A percentile compares a stretch with the other conserved stretches of the same genome.
Conservation (phyloP, 2,797 vertebrate species). For the Amniataba percoides region DNA sequence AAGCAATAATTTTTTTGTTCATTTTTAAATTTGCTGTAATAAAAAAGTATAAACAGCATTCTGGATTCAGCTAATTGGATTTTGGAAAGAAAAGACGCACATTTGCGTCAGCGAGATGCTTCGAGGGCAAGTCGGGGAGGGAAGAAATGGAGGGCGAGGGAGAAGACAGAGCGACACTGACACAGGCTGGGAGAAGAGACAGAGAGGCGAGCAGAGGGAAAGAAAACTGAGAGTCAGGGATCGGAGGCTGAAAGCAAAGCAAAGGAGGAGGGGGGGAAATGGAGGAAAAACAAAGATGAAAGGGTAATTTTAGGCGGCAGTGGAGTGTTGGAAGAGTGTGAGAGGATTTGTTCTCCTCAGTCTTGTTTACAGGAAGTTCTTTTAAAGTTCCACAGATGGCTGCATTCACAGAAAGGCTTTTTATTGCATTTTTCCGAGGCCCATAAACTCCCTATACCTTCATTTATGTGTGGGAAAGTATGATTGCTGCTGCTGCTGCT, state of each 20-base stretch:
- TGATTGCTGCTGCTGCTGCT: conserved; percentile 61
- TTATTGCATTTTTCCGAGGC: conserved; percentile 87
- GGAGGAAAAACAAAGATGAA: conserved; percentile 76
- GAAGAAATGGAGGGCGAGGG: conserved; percentile 1
- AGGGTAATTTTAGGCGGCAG: conserved; percentile 62
- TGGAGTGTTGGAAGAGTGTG: conserved; percentile 73
- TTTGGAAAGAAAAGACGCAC: not conserved
- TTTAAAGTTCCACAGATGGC: conserved; percentile 85
- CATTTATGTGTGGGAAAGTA: conserved; percentile 85
- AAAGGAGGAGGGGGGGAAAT: conserved; percentile 20
- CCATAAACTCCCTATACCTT: conserved; percentile 83
- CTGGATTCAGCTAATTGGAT: not conserved
- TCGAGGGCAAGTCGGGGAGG: conserved; percentile 21
- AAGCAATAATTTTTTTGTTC: not conserved
- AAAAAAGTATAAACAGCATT: conserved; percentile 4
- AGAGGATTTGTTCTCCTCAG: conserved; percentile 82
- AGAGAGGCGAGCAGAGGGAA: conserved; percentile 14
- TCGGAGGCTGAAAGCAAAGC: conserved; percentile 24
- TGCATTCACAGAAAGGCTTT: conserved; percentile 83
- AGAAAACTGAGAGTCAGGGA: conserved; percentile 42
- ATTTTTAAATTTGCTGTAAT: not conserved
- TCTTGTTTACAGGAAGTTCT: conserved; percentile 88
- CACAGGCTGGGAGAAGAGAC: conserved; percentile 4
- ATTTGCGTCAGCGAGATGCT: conserved; percentile 29
- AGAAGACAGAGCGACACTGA: conserved; percentile 11